These are phyloP conservation scores for Troides helena DNA, from an alignment of 2,888 invertebrate species.

Conservation along the genomic window DNA sequence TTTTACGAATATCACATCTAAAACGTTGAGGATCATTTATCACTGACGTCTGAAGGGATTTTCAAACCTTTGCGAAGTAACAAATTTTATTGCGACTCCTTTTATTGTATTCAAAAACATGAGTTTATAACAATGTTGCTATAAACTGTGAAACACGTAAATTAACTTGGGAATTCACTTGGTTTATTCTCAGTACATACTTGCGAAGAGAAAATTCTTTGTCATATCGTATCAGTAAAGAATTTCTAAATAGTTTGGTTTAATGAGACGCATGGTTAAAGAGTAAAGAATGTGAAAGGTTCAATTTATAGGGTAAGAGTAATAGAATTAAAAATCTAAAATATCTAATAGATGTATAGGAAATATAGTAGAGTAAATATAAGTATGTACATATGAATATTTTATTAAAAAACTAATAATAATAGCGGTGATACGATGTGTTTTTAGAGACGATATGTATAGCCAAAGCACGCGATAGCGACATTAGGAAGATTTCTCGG, in stretches of 20 bases:
- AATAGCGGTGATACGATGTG: too few relatives aligned
- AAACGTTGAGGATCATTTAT: conserved; percentile 21
- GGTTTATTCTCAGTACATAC: neutral
- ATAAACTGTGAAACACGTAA: neutral
- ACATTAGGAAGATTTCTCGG: conserved; percentile 7
- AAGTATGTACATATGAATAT: too few relatives aligned
- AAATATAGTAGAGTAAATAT: too few relatives aligned
- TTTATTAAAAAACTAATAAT: neutral
- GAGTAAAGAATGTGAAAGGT: too few relatives aligned
- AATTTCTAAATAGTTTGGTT: too few relatives aligned
- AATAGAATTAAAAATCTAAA: too few relatives aligned
- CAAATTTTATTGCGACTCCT: conserved; percentile 26
- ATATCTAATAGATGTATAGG: too few relatives aligned
- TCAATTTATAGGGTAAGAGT: too few relatives aligned
- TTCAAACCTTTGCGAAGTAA: conserved; percentile 19
- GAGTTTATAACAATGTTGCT: neutral
- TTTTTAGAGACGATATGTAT: neutral
- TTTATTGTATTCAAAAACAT: conserved; percentile 6
- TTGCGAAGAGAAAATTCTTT: too few relatives aligned
- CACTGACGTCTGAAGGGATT: conserved; percentile 28
- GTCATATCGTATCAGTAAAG: too few relatives aligned
- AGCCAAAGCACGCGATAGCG: conserved; percentile 4
- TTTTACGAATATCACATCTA: conserved; percentile 23
- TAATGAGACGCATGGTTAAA: too few relatives aligned
- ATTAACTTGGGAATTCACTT: neutral